phyloP scores from a whole-genome alignment of 2,888 invertebrate genomes.

The Bellardia pandia region DNA sequence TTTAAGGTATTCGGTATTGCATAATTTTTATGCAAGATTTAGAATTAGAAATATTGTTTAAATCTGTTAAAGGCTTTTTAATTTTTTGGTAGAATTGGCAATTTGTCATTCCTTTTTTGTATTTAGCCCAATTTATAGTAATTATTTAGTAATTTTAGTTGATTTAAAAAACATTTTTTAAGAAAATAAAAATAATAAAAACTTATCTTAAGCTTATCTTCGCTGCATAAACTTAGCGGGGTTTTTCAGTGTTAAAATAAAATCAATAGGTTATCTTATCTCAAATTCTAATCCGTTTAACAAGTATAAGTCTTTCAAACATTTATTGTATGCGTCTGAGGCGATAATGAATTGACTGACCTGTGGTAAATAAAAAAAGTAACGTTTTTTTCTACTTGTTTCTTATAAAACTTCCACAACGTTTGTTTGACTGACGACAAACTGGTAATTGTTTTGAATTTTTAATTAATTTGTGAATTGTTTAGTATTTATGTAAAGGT shows the following conservation, averaged over 20 bases:
- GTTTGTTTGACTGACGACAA: neutral
- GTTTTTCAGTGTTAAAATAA: neutral
- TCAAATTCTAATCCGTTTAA: slow-evolving; percentile 18
- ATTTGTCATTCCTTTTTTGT: too few relatives aligned
- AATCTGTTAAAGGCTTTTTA: too few relatives aligned
- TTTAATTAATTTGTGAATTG: slow-evolving; percentile 14
- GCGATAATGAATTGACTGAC: neutral
- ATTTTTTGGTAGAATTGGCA: too few relatives aligned
- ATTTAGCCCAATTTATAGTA: too few relatives aligned
- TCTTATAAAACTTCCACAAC: slow-evolving; percentile 42
- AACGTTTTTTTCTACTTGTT: neutral
- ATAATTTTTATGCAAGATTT: too few relatives aligned
- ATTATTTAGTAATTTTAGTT: too few relatives aligned
- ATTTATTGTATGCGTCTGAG: neutral
- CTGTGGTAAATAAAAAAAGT: neutral
- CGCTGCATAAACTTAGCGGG: neutral
- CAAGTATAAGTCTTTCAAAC: neutral
- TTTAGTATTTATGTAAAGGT: slow-evolving; percentile 11
- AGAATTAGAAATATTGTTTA: too few relatives aligned
- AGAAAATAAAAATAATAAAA: too few relatives aligned
- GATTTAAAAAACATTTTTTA: too few relatives aligned
- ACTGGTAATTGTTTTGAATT: slow-evolving; percentile 46
- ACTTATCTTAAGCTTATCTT: too few relatives aligned
- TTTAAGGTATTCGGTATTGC: too few relatives aligned
- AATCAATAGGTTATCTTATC: slow-evolving; percentile 27